Evolutionary conservation across 2,888 invertebrate species (phyloP).

Genomic region (Bhutanitis thaidina): DNA sequence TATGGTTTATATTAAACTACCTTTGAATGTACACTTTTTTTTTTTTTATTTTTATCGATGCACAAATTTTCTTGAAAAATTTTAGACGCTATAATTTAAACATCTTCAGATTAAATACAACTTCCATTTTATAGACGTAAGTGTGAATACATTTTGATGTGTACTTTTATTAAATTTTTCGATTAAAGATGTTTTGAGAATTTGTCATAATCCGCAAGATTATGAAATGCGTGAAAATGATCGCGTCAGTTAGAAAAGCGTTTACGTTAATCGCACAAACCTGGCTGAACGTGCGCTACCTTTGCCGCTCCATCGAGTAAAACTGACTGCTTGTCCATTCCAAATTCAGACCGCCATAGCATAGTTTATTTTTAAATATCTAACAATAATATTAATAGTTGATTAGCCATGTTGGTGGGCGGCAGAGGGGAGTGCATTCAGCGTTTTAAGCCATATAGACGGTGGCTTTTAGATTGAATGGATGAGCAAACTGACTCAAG

Average conservation of each 20-base stretch:
- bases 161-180: constrained; percentile 32
- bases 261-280: constrained; percentile 8
- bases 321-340: constrained; percentile 33
- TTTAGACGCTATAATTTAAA: constrained; percentile 35
- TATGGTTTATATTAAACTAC: constrained; percentile 18
- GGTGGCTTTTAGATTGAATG: not conserved
- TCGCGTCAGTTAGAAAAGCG: not conserved
- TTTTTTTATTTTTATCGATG: constrained; percentile 1
- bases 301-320: not conserved
- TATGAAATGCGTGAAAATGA: not conserved
- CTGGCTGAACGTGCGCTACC: not conserved
- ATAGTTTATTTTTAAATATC: constrained; percentile 10
- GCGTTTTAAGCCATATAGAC: not conserved
- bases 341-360: constrained; percentile 35
- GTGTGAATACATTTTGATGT: constrained; percentile 47
- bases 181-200: constrained; percentile 1
- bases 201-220: not conserved
- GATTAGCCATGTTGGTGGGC: constrained; percentile 6
- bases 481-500: not conserved
- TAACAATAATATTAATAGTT: constrained; percentile 21
- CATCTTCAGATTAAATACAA: constrained; percentile 38
- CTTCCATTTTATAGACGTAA: constrained; percentile 43
- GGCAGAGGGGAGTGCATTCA: not conserved
- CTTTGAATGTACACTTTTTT: not conserved
- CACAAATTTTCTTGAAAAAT: constrained; percentile 29